These are phyloP conservation scores for Ormyrus pomaceus DNA, from an alignment of 2,888 invertebrate genomes.

Conservation along the genomic window DNA sequence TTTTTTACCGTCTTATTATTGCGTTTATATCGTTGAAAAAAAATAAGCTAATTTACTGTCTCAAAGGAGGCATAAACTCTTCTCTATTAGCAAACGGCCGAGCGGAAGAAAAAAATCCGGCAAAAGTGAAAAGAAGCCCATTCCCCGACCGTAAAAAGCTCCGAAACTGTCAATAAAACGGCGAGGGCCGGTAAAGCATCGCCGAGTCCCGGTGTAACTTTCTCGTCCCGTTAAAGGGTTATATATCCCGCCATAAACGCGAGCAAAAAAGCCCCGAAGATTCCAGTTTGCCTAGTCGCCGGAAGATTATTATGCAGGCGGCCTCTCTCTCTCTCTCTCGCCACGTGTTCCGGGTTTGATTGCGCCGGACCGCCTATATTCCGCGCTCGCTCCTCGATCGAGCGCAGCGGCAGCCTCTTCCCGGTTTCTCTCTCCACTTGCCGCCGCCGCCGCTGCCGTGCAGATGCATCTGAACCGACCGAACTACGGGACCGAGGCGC, in stretches of 20 bases:
- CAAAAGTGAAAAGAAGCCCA: no score
- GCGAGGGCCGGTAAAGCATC: not conserved
- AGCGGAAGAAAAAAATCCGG: no score
- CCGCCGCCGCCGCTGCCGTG: not conserved
- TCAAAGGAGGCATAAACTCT: no score
- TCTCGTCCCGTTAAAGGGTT: conserved; percentile 38
- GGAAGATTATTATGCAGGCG: conserved; percentile 65
- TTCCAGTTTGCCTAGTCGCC: conserved; percentile 31
- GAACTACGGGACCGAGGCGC: conserved; percentile 20
- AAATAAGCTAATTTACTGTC: no score
- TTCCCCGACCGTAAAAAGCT: no score
- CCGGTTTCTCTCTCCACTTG: conserved; percentile 5
- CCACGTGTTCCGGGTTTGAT: conserved; percentile 64
- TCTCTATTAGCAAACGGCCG: no score
- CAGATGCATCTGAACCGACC: not conserved
- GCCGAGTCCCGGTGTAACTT: not conserved
- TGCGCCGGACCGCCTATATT: conserved; percentile 51
- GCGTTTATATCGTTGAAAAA: no score
- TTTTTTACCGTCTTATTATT: no score
- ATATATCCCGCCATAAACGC: not conserved
- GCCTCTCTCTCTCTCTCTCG: conserved; percentile 25
- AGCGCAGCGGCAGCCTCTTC: not conserved
- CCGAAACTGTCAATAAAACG: no score
- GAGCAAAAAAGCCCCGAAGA: not conserved
- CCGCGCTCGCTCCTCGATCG: conserved; percentile 21